Evolutionary conservation across 2,797 vertebrate species (phyloP), one percentile per base, ranked within the genome.

Genomic region (Phrynocephalus forsythii): DNA sequence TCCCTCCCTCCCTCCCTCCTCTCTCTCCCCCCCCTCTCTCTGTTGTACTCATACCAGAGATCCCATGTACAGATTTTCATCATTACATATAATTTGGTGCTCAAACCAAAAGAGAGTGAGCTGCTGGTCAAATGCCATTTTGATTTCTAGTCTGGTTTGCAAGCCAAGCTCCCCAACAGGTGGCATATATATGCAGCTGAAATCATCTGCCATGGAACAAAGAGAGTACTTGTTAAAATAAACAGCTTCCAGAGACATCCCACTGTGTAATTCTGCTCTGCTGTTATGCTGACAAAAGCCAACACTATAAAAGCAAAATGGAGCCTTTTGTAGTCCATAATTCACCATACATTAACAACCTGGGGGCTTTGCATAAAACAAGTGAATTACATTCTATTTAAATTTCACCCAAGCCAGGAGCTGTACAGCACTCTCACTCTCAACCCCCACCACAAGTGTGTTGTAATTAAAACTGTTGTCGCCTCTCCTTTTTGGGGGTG

Each of bases 271-370:
- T 78, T 78, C 50, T n/a, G 48, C 48, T 52, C 10, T 78, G 76
- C 48, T 20, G 50, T 52, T 50, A 78, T 78, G 5, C 26, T 56
- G 44, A 78, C 48, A 50, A 56, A 56, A 56, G 10, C 9, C 76
- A 78, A 20, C 48, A 78, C 24, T 78, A 78, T 56, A 78, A 78
- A 52, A 50, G 76, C 10, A 78, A 78, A 78, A 28, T 24, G 28
- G 48, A 78, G 24, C 22, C 48, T 78, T 78, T 78, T 78, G 76
- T 78, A 78, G 26, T 48, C 76, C 48, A 78, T 78, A 50, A 78
- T 44, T 78, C 28, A 78, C 76, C 76, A 78, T n/a, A n/a, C 28
- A 28, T n/a, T 24, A n/a, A n/a, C 48, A 78, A 78, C 48, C 48
- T 78, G 44, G 9, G 48, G 3, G 28, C 52, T 56, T 78, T 78